A percentile compares a stretch with the other conserved stretches of the same genome.
Evolutionary conservation across 2,888 invertebrate genomes (phyloP).

Genomic region (Drosophila koepferae): DNA sequence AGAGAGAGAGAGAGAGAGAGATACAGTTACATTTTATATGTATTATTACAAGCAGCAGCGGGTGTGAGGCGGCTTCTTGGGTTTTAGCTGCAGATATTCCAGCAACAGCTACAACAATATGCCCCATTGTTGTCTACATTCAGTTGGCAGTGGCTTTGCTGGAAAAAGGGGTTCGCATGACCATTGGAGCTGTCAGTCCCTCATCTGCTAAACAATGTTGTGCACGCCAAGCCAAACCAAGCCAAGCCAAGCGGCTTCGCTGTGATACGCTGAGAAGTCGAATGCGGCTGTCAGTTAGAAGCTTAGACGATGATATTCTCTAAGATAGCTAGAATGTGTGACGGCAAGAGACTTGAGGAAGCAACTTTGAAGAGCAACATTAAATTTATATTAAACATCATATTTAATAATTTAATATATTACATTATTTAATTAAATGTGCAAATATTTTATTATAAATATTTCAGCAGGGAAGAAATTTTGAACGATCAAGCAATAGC

Average conservation of each 20-base stretch:
- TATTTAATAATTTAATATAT: background rate
- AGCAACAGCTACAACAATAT: constrained; percentile 49
- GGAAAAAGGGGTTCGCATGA: constrained; percentile 39
- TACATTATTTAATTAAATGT: too few relatives aligned
- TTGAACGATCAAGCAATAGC: too few relatives aligned
- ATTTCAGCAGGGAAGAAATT: too few relatives aligned
- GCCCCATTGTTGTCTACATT: constrained; percentile 46
- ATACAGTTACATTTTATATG: constrained; percentile 75
- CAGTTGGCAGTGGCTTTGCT: constrained; percentile 47
- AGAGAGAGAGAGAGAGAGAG: constrained; percentile 6
- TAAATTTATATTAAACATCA: background rate
- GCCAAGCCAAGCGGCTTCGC: constrained; percentile 29
- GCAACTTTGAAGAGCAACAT: background rate
- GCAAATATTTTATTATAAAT: too few relatives aligned
- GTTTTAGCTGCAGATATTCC: constrained; percentile 51
- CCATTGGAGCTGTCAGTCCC: constrained; percentile 57
- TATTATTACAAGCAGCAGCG: constrained; percentile 63
- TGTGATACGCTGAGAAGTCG: constrained; percentile 47
- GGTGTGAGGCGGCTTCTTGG: constrained; percentile 1
- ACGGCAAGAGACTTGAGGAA: background rate
- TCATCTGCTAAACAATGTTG: constrained; percentile 42
- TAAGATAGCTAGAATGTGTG: background rate
- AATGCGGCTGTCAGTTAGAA: constrained; percentile 29
- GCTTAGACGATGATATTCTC: constrained; percentile 25
- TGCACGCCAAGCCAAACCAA: constrained; percentile 16